Percentiles rank a stretch among this genome's conserved stretches.
phyloP scores from a whole-genome alignment of 1,140 invertebrate genomes.

The Drosophila murphyi region DNA sequence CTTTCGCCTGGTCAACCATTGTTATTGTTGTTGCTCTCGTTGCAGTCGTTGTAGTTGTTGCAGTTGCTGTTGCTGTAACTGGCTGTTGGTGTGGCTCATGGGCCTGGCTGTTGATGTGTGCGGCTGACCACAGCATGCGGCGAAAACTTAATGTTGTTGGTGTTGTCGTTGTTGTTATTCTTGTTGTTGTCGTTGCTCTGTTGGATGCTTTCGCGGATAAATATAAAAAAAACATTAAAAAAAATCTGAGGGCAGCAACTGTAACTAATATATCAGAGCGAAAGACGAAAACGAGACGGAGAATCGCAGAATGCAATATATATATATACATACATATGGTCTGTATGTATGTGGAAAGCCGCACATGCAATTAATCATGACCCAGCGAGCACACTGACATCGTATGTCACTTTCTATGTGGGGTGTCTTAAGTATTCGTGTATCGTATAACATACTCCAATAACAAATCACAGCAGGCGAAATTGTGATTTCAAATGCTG shows the following conservation, averaged over 20 bases:
- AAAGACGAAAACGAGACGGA: conserved; percentile 14
- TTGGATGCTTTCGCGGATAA: conserved; percentile 56
- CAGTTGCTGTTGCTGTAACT: conserved; percentile 24
- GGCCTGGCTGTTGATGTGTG: conserved; percentile 65
- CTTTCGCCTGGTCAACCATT: conserved; percentile 66
- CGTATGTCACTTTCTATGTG: neutral
- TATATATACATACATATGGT: neutral
- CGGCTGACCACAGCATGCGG: conserved; percentile 76
- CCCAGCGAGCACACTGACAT: neutral
- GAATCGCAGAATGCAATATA: conserved; percentile 19
- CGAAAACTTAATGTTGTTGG: conserved; percentile 31
- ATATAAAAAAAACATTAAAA: conserved; percentile 44
- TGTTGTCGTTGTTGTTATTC: neutral
- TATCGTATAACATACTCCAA: neutral
- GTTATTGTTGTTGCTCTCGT: conserved; percentile 20
- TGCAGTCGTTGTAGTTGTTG: conserved; percentile 14
- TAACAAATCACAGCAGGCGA: neutral
- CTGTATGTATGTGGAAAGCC: neutral
- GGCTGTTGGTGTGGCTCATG: conserved; percentile 25
- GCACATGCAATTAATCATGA: conserved; percentile 14
- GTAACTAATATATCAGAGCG: conserved; percentile 70
- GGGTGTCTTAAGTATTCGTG: neutral
- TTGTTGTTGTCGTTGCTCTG: conserved; percentile 36
- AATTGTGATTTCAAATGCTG: neutral
- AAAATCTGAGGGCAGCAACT: conserved; percentile 51